Base-by-base conservation (phyloP, 1,140 invertebrate genomes). In the Bombyx mandarina region DNA sequence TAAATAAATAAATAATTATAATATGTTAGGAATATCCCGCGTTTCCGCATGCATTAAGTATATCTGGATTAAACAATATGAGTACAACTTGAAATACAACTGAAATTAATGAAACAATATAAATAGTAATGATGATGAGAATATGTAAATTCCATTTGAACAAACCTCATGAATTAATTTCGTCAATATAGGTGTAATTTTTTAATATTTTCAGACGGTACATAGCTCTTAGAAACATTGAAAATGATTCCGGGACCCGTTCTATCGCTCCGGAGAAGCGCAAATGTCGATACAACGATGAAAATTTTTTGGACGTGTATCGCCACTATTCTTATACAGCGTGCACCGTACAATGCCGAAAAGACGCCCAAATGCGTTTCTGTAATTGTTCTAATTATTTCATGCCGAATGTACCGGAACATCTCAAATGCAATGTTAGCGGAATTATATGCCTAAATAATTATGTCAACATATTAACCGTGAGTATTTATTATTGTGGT, bases 341-440 rank as follows among this genome's bases (percentile, higher is more conserved):
- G 0, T 93, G 93, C 66, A 91, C 91, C 0, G 91, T 92, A 0
- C 90, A 93, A 63, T 93, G 93, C 60, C 86, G 92, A 42, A 91
- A 90, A 65, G 86, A 90, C 54, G 89, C 90, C 0, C 92, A 93
- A 63, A 66, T 92, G 22, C 64, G 80, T 26, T 63, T 89, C 1
- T 93, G 93, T 65, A 91, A 91, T 61, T 93, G 93, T 73, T 91
- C 90, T 4, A 92, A 91, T 55, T 92, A 92, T 73, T 87, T 92
- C 56, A 91, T 91, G 67, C 92, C 92, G 0, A 91, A 91, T 48
- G 85, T 89, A 3, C 69, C 79, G 26, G 82, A 82, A 49, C 65
- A 73, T 53, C 56, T 78, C 3, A 82, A 83, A 56, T 86, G 86
- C 55, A 75, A 82, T 46, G 62, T 81, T 10, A 73, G 70, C n/a